Conservation (phyloP, 35 echinoderm and acorn worm species). For the Ophiothrix spiculata region DNA sequence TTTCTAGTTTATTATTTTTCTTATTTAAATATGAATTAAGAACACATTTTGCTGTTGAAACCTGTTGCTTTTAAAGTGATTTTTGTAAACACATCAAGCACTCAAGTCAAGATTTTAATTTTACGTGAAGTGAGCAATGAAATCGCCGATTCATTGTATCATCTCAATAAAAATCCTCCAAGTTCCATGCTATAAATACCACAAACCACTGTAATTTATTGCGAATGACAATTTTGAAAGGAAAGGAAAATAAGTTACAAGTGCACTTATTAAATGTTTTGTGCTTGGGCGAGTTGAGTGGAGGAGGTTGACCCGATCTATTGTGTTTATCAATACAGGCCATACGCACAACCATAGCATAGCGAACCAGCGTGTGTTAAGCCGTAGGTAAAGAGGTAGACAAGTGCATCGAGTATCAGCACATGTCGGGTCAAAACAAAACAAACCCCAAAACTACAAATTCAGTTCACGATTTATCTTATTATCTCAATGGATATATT, state of each 20-base stretch:
- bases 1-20: background rate
- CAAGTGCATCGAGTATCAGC: background rate
- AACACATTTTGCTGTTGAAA: background rate
- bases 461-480: background rate
- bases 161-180: background rate
- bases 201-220: background rate
- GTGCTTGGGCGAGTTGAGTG: background rate
- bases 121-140: background rate
- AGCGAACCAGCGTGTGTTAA: background rate
- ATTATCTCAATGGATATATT: background rate
- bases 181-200: background rate
- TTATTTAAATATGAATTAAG: background rate
- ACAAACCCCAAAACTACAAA: background rate
- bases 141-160: background rate
- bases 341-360: background rate
- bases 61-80: background rate
- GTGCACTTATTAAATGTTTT: background rate
- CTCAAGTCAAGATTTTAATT: background rate
- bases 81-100: background rate
- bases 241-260: background rate
- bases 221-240: background rate
- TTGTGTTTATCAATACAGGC: constrained; percentile 11
- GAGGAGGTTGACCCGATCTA: background rate
- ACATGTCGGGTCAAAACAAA: constrained; percentile 9
- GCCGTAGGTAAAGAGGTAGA: background rate